Percentiles rank a stretch among this genome's conserved stretches.
phyloP scores from a whole-genome alignment of 2,888 invertebrate species.

The Syrphus vitripennis region DNA sequence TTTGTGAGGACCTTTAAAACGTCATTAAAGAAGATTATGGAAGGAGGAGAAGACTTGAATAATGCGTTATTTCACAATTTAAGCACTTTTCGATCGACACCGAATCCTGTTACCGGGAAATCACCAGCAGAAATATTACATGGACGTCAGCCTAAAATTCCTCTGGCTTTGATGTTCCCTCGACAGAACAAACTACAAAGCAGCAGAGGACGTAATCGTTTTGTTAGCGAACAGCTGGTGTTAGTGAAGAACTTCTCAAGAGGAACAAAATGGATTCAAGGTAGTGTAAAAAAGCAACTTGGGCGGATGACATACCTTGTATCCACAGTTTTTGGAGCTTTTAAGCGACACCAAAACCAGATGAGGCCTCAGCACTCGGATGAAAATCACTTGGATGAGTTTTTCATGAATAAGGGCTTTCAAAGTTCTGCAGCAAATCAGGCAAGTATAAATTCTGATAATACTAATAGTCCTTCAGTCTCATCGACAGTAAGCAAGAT shows the following conservation, averaged over 20 bases:
- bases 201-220: too few relatives aligned
- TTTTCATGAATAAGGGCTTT: background rate
- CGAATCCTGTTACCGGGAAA: background rate
- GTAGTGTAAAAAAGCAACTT: too few relatives aligned
- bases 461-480: background rate
- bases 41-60: conserved; percentile 17
- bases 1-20: conserved; percentile 65
- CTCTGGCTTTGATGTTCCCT: background rate
- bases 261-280: too few relatives aligned
- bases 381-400: too few relatives aligned
- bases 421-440: background rate
- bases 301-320: background rate
- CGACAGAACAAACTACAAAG: too few relatives aligned
- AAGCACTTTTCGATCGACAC: background rate
- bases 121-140: background rate
- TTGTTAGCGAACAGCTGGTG: too few relatives aligned
- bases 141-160: background rate
- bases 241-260: too few relatives aligned
- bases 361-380: background rate
- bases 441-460: background rate
- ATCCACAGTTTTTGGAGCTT: background rate
- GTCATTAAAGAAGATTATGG: conserved; percentile 29
- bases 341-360: background rate
- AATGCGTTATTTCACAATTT: background rate
- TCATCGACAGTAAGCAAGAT: background rate